Evolutionary conservation across 2,797 vertebrate genomes (phyloP).

Genomic region (Linurgus olivaceus): DNA sequence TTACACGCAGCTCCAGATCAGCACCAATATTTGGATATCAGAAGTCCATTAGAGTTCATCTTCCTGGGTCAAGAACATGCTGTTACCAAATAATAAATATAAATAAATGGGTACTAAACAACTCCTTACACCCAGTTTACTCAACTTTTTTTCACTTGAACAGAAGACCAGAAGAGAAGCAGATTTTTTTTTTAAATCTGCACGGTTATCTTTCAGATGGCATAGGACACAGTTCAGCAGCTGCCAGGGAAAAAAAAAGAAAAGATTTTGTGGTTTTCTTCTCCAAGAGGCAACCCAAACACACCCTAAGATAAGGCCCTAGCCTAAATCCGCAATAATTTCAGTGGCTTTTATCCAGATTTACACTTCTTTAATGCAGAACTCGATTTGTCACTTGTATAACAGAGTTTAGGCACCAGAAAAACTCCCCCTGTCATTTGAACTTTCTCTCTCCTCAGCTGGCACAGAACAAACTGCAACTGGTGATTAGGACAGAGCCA

Average conservation of each 20-base stretch:
- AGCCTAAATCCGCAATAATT: slow-evolving; percentile 12
- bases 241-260: background rate
- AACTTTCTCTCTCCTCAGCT: background rate
- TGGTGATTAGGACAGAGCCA: background rate
- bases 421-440: background rate
- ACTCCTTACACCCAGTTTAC: background rate
- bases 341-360: slow-evolving; percentile 30
- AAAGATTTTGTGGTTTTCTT: background rate
- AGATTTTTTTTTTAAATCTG: background rate
- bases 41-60: background rate
- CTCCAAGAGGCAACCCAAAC: background rate
- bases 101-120: background rate
- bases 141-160: background rate
- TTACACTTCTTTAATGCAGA: slow-evolving; percentile 33
- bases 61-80: background rate
- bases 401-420: slow-evolving; percentile 23
- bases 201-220: background rate
- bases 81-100: background rate
- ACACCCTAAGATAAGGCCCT: slow-evolving; percentile 19
- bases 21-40: background rate
- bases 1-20: background rate
- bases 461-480: background rate
- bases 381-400: slow-evolving; percentile 2
- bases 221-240: background rate
- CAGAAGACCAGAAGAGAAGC: background rate